phyloP scores from a whole-genome alignment of 2,797 vertebrate genomes.

The Astyanax mexicanus region DNA sequence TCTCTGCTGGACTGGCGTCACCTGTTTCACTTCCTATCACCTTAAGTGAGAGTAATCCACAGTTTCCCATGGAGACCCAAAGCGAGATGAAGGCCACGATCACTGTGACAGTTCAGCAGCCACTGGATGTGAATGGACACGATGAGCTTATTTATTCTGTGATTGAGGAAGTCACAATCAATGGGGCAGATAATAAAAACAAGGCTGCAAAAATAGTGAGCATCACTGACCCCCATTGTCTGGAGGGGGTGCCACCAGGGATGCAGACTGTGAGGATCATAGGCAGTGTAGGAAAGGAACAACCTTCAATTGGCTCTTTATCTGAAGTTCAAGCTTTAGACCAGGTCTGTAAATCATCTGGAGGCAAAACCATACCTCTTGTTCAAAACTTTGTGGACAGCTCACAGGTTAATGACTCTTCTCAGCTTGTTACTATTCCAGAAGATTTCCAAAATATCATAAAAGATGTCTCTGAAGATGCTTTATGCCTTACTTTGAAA shows the following conservation, averaged over 20 bases:
- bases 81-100: slow-evolving; percentile 91
- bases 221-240: slow-evolving; percentile 87
- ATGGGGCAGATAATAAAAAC: slow-evolving; percentile 82
- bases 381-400: slow-evolving; percentile 88
- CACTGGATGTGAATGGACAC: slow-evolving; percentile 91
- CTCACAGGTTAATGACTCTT: slow-evolving; percentile 82
- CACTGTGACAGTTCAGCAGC: slow-evolving; percentile 94
- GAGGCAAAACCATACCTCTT: slow-evolving; percentile 66
- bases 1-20: slow-evolving; percentile 69
- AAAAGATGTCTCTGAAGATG: slow-evolving; percentile 18
- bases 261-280: slow-evolving; percentile 94
- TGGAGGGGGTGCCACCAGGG: slow-evolving; percentile 79
- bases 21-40: slow-evolving; percentile 62
- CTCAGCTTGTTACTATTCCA: slow-evolving; percentile 69
- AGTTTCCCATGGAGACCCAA: slow-evolving; percentile 69
- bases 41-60: slow-evolving; percentile 59
- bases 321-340: slow-evolving; percentile 71
- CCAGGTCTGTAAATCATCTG: slow-evolving; percentile 76
- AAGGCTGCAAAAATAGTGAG: slow-evolving; percentile 90
- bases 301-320: slow-evolving; percentile 64
- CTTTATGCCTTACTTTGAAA: slow-evolving; percentile 45
- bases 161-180: slow-evolving; percentile 95
- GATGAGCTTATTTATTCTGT: slow-evolving; percentile 97
- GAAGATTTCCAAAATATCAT: slow-evolving; percentile 21
- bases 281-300: slow-evolving; percentile 90